Evolutionary conservation across 2,113 vertebrate species (phyloP), one percentile per base, ranked within the genome.

Genomic region (Pagrus major): DNA sequence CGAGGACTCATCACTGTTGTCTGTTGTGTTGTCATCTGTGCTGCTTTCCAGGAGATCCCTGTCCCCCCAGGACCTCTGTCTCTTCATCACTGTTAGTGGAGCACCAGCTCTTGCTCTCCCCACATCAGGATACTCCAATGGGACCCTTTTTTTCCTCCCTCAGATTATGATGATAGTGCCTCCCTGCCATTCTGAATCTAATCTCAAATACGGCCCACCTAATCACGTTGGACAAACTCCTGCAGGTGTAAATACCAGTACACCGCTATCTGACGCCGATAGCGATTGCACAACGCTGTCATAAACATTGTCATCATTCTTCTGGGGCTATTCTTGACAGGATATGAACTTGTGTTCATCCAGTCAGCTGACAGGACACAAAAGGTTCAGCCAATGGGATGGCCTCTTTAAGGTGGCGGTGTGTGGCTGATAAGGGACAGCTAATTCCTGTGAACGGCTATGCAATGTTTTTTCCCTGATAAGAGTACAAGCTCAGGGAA

Each of bases 391-490:
- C 94, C 93, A 95, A 92, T 93, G 51, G 83, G 73, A 81, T 33
- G 66, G 25, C 72, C 54, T 52, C 74, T 80, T 83, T 29, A 61
- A 74, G 55, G 79, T 84, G 59, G 78, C 20, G 27, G 84, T 83
- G 77, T 71, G 61, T 10, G 18, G 52, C 91, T 86, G 94, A 95
- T 95, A 94, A 94, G 92, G 47, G 49, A 60, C 37, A 63, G 78
- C 77, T 39, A 70, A 82, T 88, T 91, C 51, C 76, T 85, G 65
- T 84, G 58, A 87, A 81, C 68, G 3, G 65, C 71, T 31, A 70
- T 5, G 75, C 61, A 76, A 71, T 80, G 89, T 91, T 92, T 81
- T 89, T 84, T 35, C 55, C 14, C 84, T 92, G 94, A 95, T 95
- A 94, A 95, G 88, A 74, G 78, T 20, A 52, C 71, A 63, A 54